phyloP scores from a whole-genome alignment of 1,140 invertebrate species.

The Pseudomyrmex dendroicus region DNA sequence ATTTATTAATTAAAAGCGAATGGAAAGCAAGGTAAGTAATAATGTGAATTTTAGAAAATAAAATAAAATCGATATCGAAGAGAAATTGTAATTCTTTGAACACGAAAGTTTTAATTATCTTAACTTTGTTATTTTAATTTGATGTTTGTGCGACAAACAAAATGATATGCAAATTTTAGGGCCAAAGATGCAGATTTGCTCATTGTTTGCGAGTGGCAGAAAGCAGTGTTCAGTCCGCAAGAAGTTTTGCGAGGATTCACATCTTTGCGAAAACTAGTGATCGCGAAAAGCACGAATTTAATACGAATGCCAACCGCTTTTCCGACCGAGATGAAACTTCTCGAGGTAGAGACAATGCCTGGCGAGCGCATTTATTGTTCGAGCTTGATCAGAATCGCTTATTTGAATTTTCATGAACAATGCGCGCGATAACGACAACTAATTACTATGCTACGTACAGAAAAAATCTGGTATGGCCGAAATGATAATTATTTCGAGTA shows the following conservation, averaged over 20 bases:
- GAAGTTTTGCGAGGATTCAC: slow-evolving; percentile 64
- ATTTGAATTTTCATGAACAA: slow-evolving; percentile 38
- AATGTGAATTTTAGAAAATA: neutral
- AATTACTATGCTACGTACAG: too few species aligned
- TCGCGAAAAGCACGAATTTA: slow-evolving; percentile 69
- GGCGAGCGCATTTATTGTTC: neutral
- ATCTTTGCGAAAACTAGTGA: slow-evolving; percentile 61
- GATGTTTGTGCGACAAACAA: neutral
- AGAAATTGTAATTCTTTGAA: neutral
- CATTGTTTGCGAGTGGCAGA: slow-evolving; percentile 72
- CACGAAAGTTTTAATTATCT: neutral
- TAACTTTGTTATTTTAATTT: neutral
- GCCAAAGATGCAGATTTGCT: slow-evolving; percentile 50
- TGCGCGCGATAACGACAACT: neutral
- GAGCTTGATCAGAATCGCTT: slow-evolving; percentile 12
- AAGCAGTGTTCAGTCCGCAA: slow-evolving; percentile 64
- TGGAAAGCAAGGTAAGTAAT: slow-evolving; percentile 65
- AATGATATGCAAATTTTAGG: slow-evolving; percentile 56
- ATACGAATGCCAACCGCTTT: slow-evolving; percentile 60
- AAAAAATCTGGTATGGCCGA: too few species aligned
- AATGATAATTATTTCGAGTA: too few species aligned
- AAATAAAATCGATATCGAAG: neutral
- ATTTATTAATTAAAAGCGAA: slow-evolving; percentile 66
- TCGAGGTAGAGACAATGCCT: slow-evolving; percentile 66
- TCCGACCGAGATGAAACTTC: slow-evolving; percentile 33